phyloP scores from a whole-genome alignment of 2,888 invertebrate species.

The Notodonta dromedarius region DNA sequence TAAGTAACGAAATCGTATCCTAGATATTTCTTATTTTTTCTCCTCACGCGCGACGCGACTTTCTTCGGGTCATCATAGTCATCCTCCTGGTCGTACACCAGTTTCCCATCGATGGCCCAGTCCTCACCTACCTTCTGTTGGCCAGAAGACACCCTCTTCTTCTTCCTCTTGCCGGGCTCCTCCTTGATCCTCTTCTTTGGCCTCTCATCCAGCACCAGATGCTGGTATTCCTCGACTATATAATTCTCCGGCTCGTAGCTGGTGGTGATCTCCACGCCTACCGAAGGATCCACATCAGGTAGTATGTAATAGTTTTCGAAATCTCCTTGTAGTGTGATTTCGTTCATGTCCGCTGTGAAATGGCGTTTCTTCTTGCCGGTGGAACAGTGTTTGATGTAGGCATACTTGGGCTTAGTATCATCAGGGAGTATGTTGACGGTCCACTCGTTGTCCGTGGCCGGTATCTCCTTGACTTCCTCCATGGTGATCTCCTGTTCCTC shows the following conservation, averaged over 20 bases:
- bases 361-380: slow-evolving; percentile 74
- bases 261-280: slow-evolving; percentile 73
- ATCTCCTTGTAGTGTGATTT: slow-evolving; percentile 70
- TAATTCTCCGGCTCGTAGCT: slow-evolving; percentile 76
- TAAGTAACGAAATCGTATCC: slow-evolving; percentile 78
- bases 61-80: slow-evolving; percentile 69
- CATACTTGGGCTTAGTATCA: slow-evolving; percentile 68
- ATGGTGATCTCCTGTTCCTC: slow-evolving; percentile 77
- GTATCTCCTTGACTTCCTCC: slow-evolving; percentile 76
- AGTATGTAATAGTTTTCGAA: slow-evolving; percentile 79
- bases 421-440: slow-evolving; percentile 73
- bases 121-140: slow-evolving; percentile 59
- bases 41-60: slow-evolving; percentile 64
- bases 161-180: slow-evolving; percentile 56
- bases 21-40: slow-evolving; percentile 80
- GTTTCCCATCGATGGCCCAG: slow-evolving; percentile 69
- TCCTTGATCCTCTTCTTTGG: slow-evolving; percentile 62
- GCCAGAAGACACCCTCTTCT: slow-evolving; percentile 48
- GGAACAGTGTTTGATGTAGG: slow-evolving; percentile 74
- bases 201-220: slow-evolving; percentile 66
- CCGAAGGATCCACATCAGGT: slow-evolving; percentile 74
- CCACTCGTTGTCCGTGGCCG: slow-evolving; percentile 64
- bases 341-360: slow-evolving; percentile 74
- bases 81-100: slow-evolving; percentile 66
- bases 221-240: slow-evolving; percentile 72